These are phyloP conservation scores for Tetramorium alpestre DNA, from an alignment of 1,140 invertebrate species.

Conservation along the genomic window DNA sequence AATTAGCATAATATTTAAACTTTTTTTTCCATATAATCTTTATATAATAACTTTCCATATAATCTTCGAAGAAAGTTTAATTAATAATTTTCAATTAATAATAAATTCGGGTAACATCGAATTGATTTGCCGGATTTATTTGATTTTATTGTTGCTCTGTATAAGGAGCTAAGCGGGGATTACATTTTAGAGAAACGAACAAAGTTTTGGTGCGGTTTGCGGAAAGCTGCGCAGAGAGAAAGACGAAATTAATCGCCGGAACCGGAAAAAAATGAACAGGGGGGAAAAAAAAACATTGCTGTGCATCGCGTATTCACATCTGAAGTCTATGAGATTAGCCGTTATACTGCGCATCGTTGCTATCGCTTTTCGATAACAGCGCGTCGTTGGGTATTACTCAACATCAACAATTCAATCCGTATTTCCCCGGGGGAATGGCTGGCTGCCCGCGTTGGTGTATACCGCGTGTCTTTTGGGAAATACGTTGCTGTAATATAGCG, in stretches of 20 bases:
- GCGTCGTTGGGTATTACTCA: slow-evolving; percentile 62
- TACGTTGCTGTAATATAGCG: slow-evolving; percentile 61
- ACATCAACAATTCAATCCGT: slow-evolving; percentile 78
- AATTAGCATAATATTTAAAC: no score
- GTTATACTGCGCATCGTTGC: slow-evolving; percentile 16
- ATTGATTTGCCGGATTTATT: not conserved
- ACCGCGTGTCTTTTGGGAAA: slow-evolving; percentile 58
- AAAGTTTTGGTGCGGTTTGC: not conserved
- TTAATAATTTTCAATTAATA: not conserved
- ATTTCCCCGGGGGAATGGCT: slow-evolving; percentile 68
- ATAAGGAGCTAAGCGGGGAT: not conserved
- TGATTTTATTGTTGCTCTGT: not conserved
- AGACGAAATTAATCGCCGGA: slow-evolving; percentile 18
- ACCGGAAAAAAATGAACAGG: not conserved
- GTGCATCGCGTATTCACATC: not conserved
- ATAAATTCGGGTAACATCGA: not conserved
- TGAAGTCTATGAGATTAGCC: slow-evolving; percentile 43
- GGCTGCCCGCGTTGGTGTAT: not conserved
- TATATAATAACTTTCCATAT: no score
- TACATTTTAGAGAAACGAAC: slow-evolving; percentile 10
- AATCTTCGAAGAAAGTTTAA: not conserved
- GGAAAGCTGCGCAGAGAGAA: not conserved
- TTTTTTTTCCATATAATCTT: no score
- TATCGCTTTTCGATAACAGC: slow-evolving; percentile 68
- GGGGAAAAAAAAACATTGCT: not conserved